These are phyloP conservation scores for Phorcus lineatus DNA, from an alignment of 2,888 invertebrate genomes.

Conservation along the genomic window DNA sequence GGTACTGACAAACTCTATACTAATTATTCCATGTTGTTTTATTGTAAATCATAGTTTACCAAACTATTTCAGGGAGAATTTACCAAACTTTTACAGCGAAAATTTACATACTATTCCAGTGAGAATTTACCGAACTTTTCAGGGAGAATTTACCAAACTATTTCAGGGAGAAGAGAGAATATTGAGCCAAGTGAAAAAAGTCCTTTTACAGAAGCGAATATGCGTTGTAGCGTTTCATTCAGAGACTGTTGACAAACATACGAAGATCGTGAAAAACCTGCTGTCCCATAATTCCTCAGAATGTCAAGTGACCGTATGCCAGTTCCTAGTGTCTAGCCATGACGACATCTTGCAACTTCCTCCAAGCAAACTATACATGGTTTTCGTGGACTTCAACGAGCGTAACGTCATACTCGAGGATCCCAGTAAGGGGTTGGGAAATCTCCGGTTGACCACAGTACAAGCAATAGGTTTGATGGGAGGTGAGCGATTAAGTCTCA, in stretches of 20 bases:
- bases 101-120: too few relatives aligned
- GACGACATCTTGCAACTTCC: neutral
- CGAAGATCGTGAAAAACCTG: neutral
- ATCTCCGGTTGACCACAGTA: slow-evolving; percentile 29
- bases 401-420: slow-evolving; percentile 36
- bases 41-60: too few relatives aligned
- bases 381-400: slow-evolving; percentile 37
- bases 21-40: too few relatives aligned
- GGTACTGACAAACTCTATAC: too few relatives aligned
- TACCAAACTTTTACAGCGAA: too few relatives aligned
- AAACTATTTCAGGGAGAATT: too few relatives aligned
- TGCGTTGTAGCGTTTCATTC: neutral
- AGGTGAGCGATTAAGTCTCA: slow-evolving; percentile 6
- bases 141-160: neutral
- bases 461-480: slow-evolving; percentile 25
- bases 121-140: too few relatives aligned
- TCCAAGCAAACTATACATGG: slow-evolving; percentile 17
- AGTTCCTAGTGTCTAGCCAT: neutral
- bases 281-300: neutral
- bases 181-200: neutral
- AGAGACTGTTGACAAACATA: neutral
- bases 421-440: slow-evolving; percentile 26
- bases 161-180: neutral
- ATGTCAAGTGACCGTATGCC: too few relatives aligned
- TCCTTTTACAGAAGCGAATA: neutral